Evolutionary conservation across 2,797 vertebrate genomes (phyloP), one percentile per base, ranked within the genome.

Genomic region (Labeo calbasu): DNA sequence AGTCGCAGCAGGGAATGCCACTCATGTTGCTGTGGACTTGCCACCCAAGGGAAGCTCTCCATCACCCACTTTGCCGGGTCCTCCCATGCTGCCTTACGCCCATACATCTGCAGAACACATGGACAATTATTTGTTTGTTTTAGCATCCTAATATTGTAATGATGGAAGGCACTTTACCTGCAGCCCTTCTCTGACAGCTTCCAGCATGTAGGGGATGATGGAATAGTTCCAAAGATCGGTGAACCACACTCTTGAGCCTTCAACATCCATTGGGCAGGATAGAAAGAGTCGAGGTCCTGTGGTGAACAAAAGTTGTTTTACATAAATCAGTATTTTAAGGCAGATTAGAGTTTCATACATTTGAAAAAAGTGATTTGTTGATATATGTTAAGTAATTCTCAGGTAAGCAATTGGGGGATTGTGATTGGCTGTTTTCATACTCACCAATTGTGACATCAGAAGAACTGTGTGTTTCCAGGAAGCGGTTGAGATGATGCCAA

Each of bases 181-280:
- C 21, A 97, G 91, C 40, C 96, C 96, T 92, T 97, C 96, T 89
- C 96, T 91, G 46, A 96, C 95, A 0, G 96, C 96, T 89, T 97
- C 96, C 87, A 97, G 92, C 85, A 97, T 94, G 79, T 97, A 97
- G 0, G 96, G 96, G 88, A 96, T 95, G 77, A 97, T 96, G 11
- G 96, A 97, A 88, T 97, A 97, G 91, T 97, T 97, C 96, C 96
- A 97, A 86, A 97, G 84, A 87, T 97, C 96, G 1, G 96, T 97
- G 92, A 97, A 97, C 96, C 96, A 97, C 86, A 97, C 96, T 86
- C 96, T 91, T 3, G 96, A 96, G 46, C 95, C 96, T 17, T 96
- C 96, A 28, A 96, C 96, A 2, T 96, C 96, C 87, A 97, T 96
- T 0, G 96, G 96, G 77, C 96, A 97, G 0, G 96, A 97, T 57